A percentile compares a stretch with the other conserved stretches of the same genome.
Evolutionary conservation across 1,140 invertebrate genomes (phyloP).

Genomic region (Eueides isabella): DNA sequence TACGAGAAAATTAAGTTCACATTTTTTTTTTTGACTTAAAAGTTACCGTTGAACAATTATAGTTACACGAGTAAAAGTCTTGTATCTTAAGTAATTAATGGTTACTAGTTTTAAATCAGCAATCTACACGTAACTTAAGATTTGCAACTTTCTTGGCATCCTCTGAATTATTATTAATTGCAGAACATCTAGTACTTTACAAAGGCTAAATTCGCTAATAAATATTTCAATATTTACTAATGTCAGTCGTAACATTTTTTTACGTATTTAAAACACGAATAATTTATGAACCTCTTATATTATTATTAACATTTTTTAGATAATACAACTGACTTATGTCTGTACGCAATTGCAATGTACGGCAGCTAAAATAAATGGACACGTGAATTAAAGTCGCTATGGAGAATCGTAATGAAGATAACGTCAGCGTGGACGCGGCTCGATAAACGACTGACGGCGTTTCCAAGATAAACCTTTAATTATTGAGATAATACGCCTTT

Average conservation of each 20-base stretch:
- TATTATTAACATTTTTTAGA: conserved; percentile 4
- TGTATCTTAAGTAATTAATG: conserved; percentile 47
- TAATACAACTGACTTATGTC: conserved; percentile 8
- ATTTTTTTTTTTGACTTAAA: too few relatives aligned
- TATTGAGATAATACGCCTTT: conserved; percentile 65
- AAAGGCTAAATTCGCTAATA: not conserved
- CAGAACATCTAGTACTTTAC: not conserved
- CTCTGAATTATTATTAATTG: conserved; percentile 68
- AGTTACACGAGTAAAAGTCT: not conserved
- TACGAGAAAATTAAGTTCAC: too few relatives aligned
- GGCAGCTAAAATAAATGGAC: conserved; percentile 77
- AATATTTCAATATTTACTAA: too few relatives aligned
- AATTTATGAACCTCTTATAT: not conserved
- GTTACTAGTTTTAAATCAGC: conserved; percentile 53
- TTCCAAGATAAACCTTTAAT: conserved; percentile 72
- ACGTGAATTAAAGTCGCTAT: conserved; percentile 71
- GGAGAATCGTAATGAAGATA: conserved; percentile 76
- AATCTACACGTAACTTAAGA: conserved; percentile 52
- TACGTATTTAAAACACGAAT: too few relatives aligned
- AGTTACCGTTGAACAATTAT: not conserved
- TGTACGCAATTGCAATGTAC: conserved; percentile 34
- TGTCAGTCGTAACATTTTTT: too few relatives aligned
- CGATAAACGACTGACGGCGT: conserved; percentile 74
- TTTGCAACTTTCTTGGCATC: conserved; percentile 26
- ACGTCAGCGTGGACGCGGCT: conserved; percentile 57